Conservation (phyloP, 2,888 invertebrate genomes). For the Hololepta plana region DNA sequence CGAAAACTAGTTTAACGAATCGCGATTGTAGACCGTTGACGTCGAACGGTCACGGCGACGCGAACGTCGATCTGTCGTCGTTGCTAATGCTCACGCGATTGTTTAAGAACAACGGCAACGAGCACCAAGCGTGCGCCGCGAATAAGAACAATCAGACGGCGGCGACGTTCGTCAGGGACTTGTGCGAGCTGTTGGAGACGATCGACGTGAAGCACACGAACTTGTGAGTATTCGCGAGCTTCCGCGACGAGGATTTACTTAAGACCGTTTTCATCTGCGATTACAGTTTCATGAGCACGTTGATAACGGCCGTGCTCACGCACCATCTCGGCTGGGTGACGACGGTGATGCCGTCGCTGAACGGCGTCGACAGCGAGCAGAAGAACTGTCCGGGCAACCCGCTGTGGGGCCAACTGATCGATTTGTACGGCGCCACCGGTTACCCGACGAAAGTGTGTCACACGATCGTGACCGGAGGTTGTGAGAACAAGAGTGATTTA, state of each 20-base stretch:
- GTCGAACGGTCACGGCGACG: slow-evolving; percentile 5
- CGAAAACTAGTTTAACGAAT: slow-evolving; percentile 2
- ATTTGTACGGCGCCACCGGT: slow-evolving; percentile 72
- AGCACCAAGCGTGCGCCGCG: too few relatives aligned
- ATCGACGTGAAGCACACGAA: slow-evolving; percentile 76
- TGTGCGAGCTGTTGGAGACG: slow-evolving; percentile 48
- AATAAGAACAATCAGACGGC: slow-evolving; percentile 19
- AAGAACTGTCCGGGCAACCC: slow-evolving; percentile 52
- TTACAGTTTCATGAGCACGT: slow-evolving; percentile 76
- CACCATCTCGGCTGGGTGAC: slow-evolving; percentile 86
- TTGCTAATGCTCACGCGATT: slow-evolving; percentile 13
- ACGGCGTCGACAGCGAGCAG: too few relatives aligned
- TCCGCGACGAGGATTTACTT: background rate
- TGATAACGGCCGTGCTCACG: slow-evolving; percentile 73
- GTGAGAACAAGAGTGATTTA: slow-evolving; percentile 38
- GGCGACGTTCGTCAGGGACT: slow-evolving; percentile 31
- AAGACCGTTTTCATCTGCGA: background rate
- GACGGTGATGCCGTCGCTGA: slow-evolving; percentile 36
- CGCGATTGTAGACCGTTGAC: background rate
- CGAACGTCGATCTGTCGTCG: slow-evolving; percentile 11
- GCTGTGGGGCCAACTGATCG: slow-evolving; percentile 75
- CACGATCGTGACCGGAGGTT: slow-evolving; percentile 54
- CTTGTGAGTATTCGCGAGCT: slow-evolving; percentile 47
- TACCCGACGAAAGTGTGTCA: slow-evolving; percentile 57
- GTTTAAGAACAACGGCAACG: slow-evolving; percentile 11